phyloP scores from a whole-genome alignment of 2,113 vertebrate genomes.

The Ceyx margarethae region DNA sequence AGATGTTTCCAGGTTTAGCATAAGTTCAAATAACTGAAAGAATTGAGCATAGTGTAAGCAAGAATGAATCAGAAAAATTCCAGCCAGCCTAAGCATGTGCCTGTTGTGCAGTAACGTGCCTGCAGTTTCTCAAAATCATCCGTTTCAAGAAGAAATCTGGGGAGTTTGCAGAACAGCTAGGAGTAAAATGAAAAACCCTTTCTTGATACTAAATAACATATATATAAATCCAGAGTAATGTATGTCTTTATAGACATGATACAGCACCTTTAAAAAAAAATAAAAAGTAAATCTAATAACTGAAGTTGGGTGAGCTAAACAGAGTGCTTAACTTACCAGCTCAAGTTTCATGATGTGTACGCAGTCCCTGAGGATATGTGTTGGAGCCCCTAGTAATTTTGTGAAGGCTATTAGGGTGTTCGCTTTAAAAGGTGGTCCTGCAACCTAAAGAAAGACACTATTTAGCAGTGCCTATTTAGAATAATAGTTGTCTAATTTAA shows the following conservation, averaged over 20 bases:
- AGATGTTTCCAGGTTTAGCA: background rate
- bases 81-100: background rate
- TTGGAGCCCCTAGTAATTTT: conserved; percentile 93
- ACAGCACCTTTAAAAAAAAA: background rate
- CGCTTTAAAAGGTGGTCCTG: conserved; percentile 97
- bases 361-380: conserved; percentile 96
- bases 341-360: conserved; percentile 99
- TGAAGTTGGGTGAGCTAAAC: background rate
- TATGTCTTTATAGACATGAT: background rate
- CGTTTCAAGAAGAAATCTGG: background rate
- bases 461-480: conserved; percentile 11
- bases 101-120: background rate
- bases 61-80: background rate
- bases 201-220: background rate
- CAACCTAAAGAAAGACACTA: conserved; percentile 81
- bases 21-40: background rate
- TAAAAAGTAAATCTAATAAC: background rate
- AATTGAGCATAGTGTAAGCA: background rate
- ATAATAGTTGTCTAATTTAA: background rate
- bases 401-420: conserved; percentile 99
- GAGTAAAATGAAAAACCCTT: background rate
- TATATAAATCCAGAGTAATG: background rate
- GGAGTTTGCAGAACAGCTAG: background rate
- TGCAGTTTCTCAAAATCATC: background rate
- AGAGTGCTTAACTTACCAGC: conserved; percentile 79